phyloP scores from a whole-genome alignment of 2,113 vertebrate species.

The Saguinus imperator region DNA sequence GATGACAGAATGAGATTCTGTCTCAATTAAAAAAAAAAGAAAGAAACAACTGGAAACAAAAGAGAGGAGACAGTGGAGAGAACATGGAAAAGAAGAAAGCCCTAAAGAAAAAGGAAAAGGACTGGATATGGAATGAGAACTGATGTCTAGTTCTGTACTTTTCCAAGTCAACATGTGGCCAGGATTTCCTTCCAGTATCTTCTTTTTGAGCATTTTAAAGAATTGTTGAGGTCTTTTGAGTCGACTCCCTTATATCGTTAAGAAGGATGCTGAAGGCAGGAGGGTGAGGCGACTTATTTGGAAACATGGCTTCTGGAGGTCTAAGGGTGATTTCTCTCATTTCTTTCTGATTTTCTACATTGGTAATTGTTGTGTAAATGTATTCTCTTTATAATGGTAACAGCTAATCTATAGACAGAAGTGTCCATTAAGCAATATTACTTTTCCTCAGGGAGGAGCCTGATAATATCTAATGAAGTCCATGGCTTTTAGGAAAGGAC shows the following conservation, averaged over 20 bases:
- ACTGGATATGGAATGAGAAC: fast-evolving
- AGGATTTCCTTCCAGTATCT: neutral
- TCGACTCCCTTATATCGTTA: neutral
- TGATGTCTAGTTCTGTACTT: neutral
- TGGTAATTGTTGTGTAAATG: neutral
- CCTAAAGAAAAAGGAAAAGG: neutral
- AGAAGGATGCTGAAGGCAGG: neutral
- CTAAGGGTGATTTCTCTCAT: neutral
- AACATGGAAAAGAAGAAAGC: neutral
- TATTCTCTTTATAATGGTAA: neutral
- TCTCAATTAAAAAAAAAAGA: neutral
- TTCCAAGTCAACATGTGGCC: neutral
- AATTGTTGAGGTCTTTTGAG: neutral
- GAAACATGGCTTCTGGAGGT: neutral
- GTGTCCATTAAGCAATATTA: neutral
- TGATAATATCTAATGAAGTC: neutral
- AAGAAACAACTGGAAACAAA: neutral
- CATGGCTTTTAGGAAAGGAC: slow-evolving; percentile 1
- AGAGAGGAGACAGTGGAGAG: neutral
- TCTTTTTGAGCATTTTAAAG: neutral
- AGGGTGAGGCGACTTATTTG: neutral
- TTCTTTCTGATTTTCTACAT: neutral
- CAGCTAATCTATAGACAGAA: neutral
- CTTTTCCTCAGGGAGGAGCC: neutral
- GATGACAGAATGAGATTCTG: neutral